phyloP scores from a whole-genome alignment of 2,113 vertebrate genomes.

The Leptocoma aspasia region DNA sequence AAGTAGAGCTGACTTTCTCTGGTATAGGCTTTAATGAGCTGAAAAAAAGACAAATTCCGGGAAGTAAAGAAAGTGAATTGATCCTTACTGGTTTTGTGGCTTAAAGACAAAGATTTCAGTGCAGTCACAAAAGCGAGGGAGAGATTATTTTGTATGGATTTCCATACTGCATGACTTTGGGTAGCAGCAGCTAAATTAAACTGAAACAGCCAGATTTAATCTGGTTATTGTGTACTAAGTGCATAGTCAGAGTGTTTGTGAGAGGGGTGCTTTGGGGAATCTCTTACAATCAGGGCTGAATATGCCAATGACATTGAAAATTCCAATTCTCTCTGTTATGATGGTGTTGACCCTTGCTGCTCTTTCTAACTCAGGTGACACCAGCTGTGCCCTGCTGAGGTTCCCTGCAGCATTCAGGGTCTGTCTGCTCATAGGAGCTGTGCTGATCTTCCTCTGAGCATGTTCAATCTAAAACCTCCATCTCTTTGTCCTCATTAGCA shows the following conservation, averaged over 20 bases:
- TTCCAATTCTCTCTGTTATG: not conserved
- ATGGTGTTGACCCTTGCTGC: not conserved
- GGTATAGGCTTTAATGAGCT: not conserved
- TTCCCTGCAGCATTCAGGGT: not conserved
- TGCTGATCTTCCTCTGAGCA: not conserved
- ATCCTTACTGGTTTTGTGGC: not conserved
- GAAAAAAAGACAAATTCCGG: not conserved
- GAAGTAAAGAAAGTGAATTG: not conserved
- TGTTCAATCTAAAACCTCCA: not conserved
- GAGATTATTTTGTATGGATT: not conserved
- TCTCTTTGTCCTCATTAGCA: not conserved
- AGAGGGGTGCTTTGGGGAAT: not conserved
- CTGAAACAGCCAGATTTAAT: not conserved
- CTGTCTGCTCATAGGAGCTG: not conserved
- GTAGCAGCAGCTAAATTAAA: not conserved
- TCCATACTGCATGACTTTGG: not conserved
- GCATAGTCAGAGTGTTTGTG: not conserved
- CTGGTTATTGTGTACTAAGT: not conserved
- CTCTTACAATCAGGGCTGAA: not conserved
- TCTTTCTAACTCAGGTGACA: not conserved
- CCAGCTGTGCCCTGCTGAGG: not conserved
- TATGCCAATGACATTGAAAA: not conserved
- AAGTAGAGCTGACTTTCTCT: not conserved
- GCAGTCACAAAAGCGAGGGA: not conserved
- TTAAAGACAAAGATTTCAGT: not conserved